Conservation (phyloP, 2,797 vertebrate species). For the Staurois parvus region DNA sequence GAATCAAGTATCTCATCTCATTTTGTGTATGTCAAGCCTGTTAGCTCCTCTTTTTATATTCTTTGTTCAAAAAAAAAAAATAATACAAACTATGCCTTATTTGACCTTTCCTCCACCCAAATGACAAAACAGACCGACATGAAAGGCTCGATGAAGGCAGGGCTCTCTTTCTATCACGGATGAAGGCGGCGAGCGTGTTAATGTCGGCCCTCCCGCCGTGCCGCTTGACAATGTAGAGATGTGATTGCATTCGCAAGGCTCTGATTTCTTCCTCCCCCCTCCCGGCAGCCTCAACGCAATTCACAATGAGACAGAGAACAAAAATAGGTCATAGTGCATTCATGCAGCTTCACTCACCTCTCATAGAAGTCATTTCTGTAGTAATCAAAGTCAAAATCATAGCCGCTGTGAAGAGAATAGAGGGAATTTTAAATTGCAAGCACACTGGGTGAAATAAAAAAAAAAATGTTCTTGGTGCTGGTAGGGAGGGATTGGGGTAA, state of each 20-base stretch:
- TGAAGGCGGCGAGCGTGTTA: constrained; percentile 10
- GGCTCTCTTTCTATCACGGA: neutral
- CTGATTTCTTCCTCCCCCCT: constrained; percentile 37
- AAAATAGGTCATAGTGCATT: constrained; percentile 52
- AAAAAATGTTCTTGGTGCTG: neutral
- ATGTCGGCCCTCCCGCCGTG: neutral
- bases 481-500: neutral
- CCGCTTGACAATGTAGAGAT: constrained; percentile 33
- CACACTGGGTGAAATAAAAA: constrained; percentile 20
- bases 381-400: constrained; percentile 90
- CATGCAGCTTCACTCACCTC: constrained; percentile 78
- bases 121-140: neutral
- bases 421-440: constrained; percentile 45
- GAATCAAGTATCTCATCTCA: no score
- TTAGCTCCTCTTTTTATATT: no score
- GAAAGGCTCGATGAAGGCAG: neutral
- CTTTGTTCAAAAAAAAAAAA: no score
- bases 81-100: no score
- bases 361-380: constrained; percentile 91
- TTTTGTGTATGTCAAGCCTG: no score
- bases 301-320: constrained; percentile 55
- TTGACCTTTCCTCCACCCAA: no score
- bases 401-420: constrained; percentile 79
- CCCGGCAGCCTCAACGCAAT: constrained; percentile 53
- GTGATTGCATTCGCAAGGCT: constrained; percentile 52